Conservation (phyloP, 2,888 invertebrate species). For the Catocala nupta region DNA sequence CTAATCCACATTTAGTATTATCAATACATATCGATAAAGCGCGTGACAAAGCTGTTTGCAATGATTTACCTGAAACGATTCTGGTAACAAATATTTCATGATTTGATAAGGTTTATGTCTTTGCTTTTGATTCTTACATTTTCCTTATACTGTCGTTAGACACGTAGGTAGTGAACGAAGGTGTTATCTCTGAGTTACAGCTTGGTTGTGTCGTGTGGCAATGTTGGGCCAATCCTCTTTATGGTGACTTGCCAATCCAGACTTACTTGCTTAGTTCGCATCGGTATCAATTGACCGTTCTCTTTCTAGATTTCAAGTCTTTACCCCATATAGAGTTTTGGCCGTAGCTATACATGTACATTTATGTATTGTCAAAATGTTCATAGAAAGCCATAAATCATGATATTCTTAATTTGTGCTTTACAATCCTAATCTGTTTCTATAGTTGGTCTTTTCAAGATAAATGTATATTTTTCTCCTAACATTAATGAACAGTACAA, state of each 20-base stretch:
- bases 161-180: conserved; percentile 43
- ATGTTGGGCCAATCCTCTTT: conserved; percentile 84
- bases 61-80: conserved; percentile 14
- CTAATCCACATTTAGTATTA: conserved; percentile 40
- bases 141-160: conserved; percentile 11
- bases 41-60: conserved; percentile 36
- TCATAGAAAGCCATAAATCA: too few species aligned
- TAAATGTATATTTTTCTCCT: too few species aligned
- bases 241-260: conserved; percentile 70
- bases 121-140: conserved; percentile 1
- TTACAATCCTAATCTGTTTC: too few species aligned
- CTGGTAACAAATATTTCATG: conserved; percentile 7
- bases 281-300: conserved; percentile 14
- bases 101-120: background rate
- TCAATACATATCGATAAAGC: conserved; percentile 45
- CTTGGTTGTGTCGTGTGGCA: conserved; percentile 68
- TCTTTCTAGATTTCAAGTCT: conserved; percentile 38
- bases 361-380: conserved; percentile 55
- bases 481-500: too few species aligned
- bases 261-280: conserved; percentile 44
- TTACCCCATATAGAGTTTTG: conserved; percentile 83
- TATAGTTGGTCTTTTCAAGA: too few species aligned
- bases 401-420: too few species aligned
- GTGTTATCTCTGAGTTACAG: conserved; percentile 68
- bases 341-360: conserved; percentile 66